These are phyloP conservation scores for Hippocampus comes DNA, from an alignment of 2,113 vertebrate genomes.

Conservation along the genomic window DNA sequence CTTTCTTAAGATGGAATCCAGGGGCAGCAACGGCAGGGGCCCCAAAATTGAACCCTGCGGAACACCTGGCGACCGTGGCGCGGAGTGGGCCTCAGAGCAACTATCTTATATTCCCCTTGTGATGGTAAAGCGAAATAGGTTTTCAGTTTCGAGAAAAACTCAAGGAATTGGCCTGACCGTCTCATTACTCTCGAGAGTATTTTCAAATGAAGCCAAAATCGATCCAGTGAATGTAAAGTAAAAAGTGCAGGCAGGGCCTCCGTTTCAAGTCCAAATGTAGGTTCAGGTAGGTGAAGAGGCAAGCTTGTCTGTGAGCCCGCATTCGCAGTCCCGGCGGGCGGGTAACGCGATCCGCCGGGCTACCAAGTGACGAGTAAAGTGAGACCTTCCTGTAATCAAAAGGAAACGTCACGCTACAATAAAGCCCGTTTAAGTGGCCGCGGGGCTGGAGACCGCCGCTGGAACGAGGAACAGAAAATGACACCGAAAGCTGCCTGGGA, in stretches of 20 bases:
- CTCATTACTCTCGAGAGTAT: not conserved
- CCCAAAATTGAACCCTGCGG: no score
- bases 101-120: no score
- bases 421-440: constrained; percentile 52
- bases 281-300: not conserved
- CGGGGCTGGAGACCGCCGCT: constrained; percentile 44
- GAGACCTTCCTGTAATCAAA: constrained; percentile 70
- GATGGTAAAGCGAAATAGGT: no score
- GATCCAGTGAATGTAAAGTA: not conserved
- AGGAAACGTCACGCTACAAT: constrained; percentile 60
- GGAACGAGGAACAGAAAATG: constrained; percentile 59
- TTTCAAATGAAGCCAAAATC: not conserved
- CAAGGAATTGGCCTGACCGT: no score
- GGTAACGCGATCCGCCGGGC: constrained; percentile 49
- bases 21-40: no score
- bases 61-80: no score
- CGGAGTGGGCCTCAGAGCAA: no score
- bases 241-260: constrained; percentile 8
- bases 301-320: not conserved
- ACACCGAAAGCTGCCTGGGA: constrained; percentile 16
- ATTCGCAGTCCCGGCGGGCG: constrained; percentile 14
- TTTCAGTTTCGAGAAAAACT: no score
- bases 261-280: constrained; percentile 19
- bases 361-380: constrained; percentile 60
- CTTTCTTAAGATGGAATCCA: no score